Conservation (phyloP, 37 sponge, comb jelly and placozoan species). For the Aphrocallistes beatrix region DNA sequence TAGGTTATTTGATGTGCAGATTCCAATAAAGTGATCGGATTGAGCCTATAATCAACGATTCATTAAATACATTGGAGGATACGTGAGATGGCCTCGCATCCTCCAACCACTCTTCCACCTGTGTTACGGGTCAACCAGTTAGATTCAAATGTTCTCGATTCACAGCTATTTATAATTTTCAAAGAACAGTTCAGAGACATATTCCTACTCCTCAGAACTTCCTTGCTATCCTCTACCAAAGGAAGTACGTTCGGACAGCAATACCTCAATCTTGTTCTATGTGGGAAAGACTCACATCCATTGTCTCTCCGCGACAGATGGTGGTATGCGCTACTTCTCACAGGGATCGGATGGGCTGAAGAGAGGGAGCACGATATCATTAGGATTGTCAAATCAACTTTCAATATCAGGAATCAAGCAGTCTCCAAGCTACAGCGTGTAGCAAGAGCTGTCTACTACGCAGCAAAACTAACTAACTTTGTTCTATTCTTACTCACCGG, state of each 20-base stretch:
- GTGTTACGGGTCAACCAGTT: slow-evolving; percentile 45
- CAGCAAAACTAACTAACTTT: slow-evolving; percentile 40
- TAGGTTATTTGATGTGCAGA: too few relatives aligned
- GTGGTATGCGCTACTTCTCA: slow-evolving; percentile 22
- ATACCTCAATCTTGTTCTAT: slow-evolving; percentile 25
- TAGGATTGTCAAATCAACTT: not conserved
- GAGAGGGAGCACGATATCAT: slow-evolving; percentile 34
- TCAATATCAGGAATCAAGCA: not conserved
- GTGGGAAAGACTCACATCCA: not conserved
- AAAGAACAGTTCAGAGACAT: slow-evolving; percentile 27
- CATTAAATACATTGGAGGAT: too few relatives aligned
- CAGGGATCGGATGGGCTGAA: slow-evolving; percentile 30
- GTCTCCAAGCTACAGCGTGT: not conserved
- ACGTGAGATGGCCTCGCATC: not conserved
- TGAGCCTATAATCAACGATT: too few relatives aligned
- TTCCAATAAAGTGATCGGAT: too few relatives aligned
- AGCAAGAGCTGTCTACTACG: not conserved
- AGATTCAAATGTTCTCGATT: slow-evolving; percentile 47
- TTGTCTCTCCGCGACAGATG: slow-evolving; percentile 15
- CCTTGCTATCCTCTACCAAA: slow-evolving; percentile 14
- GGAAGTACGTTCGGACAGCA: slow-evolving; percentile 51
- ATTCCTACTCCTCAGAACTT: slow-evolving; percentile 39
- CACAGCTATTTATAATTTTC: slow-evolving; percentile 24
- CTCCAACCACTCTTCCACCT: not conserved
- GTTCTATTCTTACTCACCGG: slow-evolving; percentile 53